phyloP scores from a whole-genome alignment of 37 sponge, comb jelly and placozoan species.

The Aphrocallistes beatrix region DNA sequence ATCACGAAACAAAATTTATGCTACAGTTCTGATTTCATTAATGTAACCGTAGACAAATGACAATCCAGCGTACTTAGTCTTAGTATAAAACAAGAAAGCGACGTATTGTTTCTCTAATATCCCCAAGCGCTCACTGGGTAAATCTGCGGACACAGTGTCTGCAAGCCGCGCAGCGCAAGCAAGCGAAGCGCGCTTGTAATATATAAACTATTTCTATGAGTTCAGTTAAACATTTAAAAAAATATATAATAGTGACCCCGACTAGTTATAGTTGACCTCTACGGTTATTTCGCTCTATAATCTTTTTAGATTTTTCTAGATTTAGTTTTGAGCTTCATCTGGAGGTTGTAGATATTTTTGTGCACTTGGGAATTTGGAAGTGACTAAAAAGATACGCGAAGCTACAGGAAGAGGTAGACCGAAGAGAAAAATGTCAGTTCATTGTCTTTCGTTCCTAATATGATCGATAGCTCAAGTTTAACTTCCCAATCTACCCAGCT shows the following conservation, averaged over 20 bases:
- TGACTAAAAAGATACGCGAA: constrained; percentile 14
- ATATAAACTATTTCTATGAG: neutral
- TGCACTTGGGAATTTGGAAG: neutral
- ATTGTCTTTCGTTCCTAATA: neutral
- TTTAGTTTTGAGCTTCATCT: neutral
- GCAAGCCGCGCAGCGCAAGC: too few relatives aligned
- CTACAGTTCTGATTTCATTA: too few relatives aligned
- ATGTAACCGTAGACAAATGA: too few relatives aligned
- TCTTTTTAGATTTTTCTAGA: neutral
- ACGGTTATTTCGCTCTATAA: neutral
- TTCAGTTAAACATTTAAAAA: neutral
- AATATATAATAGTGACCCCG: neutral
- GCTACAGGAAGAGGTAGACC: constrained; percentile 9
- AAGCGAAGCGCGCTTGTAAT: neutral
- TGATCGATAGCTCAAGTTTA: neutral
- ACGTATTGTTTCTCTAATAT: too few relatives aligned
- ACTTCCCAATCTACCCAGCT: neutral
- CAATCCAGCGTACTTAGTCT: too few relatives aligned
- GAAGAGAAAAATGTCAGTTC: neutral
- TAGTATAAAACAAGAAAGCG: too few relatives aligned
- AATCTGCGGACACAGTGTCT: too few relatives aligned
- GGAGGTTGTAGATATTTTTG: neutral
- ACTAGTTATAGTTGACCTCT: neutral
- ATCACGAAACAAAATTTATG: too few relatives aligned
- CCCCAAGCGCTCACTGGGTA: too few relatives aligned